Conservation (phyloP, 2,797 vertebrate species). For the Lagocephalus sceleratus region DNA sequence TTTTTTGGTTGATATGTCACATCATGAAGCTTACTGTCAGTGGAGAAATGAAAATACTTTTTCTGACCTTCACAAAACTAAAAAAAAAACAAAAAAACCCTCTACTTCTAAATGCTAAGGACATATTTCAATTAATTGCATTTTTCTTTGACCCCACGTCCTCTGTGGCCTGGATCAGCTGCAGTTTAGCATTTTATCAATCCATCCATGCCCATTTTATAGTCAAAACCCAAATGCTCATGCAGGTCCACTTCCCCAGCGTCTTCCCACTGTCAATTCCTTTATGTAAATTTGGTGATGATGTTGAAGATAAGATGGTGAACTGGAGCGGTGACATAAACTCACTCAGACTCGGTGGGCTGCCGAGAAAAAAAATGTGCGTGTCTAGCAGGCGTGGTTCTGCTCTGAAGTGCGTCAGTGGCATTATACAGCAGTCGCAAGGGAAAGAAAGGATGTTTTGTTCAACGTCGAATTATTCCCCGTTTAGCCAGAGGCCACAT, state of each 20-base stretch:
- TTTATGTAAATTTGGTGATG: constrained; percentile 32
- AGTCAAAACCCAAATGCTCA: background rate
- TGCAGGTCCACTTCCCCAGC: constrained; percentile 39
- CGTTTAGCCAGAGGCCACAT: constrained; percentile 37
- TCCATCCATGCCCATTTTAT: background rate
- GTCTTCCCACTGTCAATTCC: constrained; percentile 31
- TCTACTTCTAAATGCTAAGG: background rate
- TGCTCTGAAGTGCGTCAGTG: constrained; percentile 47
- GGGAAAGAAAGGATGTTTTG: constrained; percentile 56
- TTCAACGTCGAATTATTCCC: constrained; percentile 24
- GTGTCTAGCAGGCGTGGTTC: constrained; percentile 47
- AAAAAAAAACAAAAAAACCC: background rate
- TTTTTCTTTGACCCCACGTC: constrained; percentile 2
- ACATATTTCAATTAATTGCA: background rate
- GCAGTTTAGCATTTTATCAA: too few relatives aligned
- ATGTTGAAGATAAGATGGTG: constrained; percentile 24
- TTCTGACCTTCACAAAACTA: background rate
- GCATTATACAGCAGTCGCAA: constrained; percentile 8
- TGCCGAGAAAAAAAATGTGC: constrained; percentile 42
- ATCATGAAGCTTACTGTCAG: background rate
- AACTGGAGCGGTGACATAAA: constrained; percentile 13
- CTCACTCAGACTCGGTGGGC: constrained; percentile 22
- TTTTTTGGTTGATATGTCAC: too few relatives aligned
- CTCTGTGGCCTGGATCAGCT: constrained; percentile 6
- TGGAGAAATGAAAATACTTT: background rate